These are phyloP conservation scores for Dromiciops gliroides DNA, from an alignment of 2,113 vertebrate genomes.

Conservation along the genomic window DNA sequence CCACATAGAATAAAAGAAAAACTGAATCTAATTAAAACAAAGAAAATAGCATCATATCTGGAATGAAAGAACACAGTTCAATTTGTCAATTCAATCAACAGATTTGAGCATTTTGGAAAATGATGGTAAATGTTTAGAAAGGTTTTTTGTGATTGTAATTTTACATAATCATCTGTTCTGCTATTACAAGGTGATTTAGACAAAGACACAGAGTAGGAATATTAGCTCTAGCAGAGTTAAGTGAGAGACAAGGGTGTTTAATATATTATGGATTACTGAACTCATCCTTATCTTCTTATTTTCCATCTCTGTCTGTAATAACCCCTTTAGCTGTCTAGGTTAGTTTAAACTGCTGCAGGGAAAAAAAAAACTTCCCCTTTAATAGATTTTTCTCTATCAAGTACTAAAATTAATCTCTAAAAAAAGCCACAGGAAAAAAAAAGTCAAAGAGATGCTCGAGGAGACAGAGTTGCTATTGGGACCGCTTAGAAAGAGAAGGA, in stretches of 20 bases:
- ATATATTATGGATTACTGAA: not conserved
- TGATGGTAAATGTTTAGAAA: not conserved
- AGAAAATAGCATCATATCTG: not conserved
- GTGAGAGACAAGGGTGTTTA: not conserved
- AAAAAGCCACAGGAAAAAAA: not conserved
- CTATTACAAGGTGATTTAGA: not conserved
- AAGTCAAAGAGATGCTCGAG: not conserved
- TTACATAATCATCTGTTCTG: not conserved
- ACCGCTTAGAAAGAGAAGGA: accelerated
- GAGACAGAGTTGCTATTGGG: not conserved
- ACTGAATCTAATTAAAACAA: not conserved
- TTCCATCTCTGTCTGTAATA: not conserved
- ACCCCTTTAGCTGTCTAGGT: slow-evolving; percentile 18
- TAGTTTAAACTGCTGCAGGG: not conserved
- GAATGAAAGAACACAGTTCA: not conserved
- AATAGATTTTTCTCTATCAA: not conserved
- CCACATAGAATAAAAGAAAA: not conserved
- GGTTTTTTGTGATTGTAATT: not conserved
- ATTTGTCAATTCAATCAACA: not conserved
- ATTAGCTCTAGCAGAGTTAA: not conserved
- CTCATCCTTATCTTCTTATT: not conserved
- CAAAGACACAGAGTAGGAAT: too few relatives aligned
- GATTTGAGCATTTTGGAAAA: slow-evolving; percentile 9
- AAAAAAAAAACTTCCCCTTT: not conserved
- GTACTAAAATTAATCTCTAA: slow-evolving; percentile 8